Percentiles rank a stretch among this genome's conserved stretches.
phyloP scores from a whole-genome alignment of 2,113 vertebrate genomes.

The Jaculus jaculus region DNA sequence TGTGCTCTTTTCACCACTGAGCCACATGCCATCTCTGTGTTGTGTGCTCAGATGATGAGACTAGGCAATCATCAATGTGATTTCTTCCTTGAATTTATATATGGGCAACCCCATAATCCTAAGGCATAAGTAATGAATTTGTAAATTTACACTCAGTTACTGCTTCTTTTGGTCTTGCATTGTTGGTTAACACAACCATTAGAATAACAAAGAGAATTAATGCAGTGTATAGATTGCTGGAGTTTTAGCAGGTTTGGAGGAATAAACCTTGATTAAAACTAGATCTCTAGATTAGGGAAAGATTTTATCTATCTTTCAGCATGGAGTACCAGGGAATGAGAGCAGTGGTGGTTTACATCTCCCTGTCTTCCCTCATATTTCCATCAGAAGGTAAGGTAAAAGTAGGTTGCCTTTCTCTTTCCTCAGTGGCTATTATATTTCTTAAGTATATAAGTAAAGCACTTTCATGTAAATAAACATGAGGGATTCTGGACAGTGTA shows the following conservation, averaged over 20 bases:
- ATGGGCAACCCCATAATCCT: background rate
- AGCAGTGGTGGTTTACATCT: background rate
- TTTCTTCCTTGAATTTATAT: background rate
- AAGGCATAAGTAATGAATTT: background rate
- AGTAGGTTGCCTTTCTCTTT: background rate
- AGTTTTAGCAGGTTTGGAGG: background rate
- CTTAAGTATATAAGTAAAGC: background rate
- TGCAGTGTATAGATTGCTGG: background rate
- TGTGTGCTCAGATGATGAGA: background rate
- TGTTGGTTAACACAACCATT: background rate
- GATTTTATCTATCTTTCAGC: background rate
- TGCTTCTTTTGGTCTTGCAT: background rate
- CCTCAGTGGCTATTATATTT: background rate
- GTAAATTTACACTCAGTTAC: background rate
- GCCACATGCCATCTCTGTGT: fast-evolving
- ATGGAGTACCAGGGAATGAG: background rate
- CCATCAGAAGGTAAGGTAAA: background rate
- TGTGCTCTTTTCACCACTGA: background rate
- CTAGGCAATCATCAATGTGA: background rate
- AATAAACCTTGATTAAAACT: background rate
- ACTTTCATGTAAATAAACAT: background rate
- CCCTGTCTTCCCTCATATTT: background rate
- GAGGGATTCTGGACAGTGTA: background rate
- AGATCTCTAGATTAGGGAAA: background rate
- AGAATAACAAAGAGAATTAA: background rate